phyloP scores from a whole-genome alignment of 1,140 invertebrate genomes.

The Andricus grossulariae region DNA sequence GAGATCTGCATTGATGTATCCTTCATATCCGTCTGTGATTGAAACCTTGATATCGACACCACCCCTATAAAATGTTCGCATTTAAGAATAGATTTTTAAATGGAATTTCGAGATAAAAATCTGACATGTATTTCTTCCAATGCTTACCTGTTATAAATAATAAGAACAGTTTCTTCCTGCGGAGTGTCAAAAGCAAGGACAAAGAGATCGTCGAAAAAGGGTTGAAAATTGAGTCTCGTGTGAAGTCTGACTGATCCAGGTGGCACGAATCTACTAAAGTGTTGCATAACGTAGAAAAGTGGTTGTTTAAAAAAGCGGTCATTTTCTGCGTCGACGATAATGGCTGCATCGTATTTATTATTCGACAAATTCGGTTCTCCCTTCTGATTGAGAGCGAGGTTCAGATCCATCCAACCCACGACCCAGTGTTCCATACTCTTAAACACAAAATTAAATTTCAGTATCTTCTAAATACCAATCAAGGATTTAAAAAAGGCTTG shows the following conservation, averaged over 20 bases:
- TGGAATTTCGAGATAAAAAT: neutral
- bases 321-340: neutral
- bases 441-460: neutral
- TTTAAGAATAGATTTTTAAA: neutral
- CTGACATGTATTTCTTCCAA: neutral
- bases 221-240: neutral
- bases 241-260: slow-evolving; percentile 1
- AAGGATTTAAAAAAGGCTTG: no score
- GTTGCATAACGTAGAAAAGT: neutral
- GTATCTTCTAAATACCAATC: no score
- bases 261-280: slow-evolving; percentile 2
- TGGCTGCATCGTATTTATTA: neutral
- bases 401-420: slow-evolving; percentile 5
- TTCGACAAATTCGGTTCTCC: neutral
- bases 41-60: no score
- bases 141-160: neutral
- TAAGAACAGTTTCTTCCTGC: neutral
- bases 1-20: neutral
- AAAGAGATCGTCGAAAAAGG: neutral
- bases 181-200: neutral
- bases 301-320: neutral
- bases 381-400: neutral
- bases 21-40: no score
- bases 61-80: neutral
- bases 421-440: neutral